A percentile compares a stretch with the other conserved stretches of the same genome.
Evolutionary conservation across 1,140 invertebrate species (phyloP).

Genomic region (Odontomachus brunneus): DNA sequence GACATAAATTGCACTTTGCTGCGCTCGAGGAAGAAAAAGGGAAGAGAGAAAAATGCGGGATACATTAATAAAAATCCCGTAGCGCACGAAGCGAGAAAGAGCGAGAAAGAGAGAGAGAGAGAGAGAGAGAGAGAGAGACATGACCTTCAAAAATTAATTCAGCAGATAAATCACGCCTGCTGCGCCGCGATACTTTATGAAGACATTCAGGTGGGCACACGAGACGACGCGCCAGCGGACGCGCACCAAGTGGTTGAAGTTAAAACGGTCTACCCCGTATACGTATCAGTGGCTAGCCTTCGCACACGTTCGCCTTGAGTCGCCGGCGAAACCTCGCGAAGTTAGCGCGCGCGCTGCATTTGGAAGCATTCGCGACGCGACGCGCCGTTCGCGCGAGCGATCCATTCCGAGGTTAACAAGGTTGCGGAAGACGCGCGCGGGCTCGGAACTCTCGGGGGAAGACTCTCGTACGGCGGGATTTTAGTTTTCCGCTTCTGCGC

Average conservation of each 20-base stretch:
- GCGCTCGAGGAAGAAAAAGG: no score
- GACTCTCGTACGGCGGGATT: not conserved
- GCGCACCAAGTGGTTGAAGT: conserved; percentile 37
- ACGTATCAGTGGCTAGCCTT: conserved; percentile 58
- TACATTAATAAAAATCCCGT: conserved; percentile 21
- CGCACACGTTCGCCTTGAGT: conserved; percentile 54
- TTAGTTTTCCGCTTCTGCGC: conserved; percentile 68
- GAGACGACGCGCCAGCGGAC: not conserved
- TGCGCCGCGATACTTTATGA: conserved; percentile 47
- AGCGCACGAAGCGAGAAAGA: not conserved
- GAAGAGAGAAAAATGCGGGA: not conserved
- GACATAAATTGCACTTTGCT: not conserved
- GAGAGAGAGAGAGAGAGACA: not conserved
- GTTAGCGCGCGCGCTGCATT: conserved; percentile 11
- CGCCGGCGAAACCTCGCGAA: conserved; percentile 3
- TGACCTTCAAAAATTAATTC: conserved; percentile 55
- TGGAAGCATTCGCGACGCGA: not conserved
- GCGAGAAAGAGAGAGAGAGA: not conserved
- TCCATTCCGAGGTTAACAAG: conserved; percentile 53
- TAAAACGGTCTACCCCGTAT: conserved; percentile 52
- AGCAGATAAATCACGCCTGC: conserved; percentile 48
- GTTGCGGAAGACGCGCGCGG: conserved; percentile 40
- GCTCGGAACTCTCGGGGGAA: not conserved
- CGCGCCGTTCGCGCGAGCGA: conserved; percentile 15
- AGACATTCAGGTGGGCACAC: conserved; percentile 39